phyloP scores from a whole-genome alignment of 2,113 vertebrate species.

The Coregonus clupeaformis region DNA sequence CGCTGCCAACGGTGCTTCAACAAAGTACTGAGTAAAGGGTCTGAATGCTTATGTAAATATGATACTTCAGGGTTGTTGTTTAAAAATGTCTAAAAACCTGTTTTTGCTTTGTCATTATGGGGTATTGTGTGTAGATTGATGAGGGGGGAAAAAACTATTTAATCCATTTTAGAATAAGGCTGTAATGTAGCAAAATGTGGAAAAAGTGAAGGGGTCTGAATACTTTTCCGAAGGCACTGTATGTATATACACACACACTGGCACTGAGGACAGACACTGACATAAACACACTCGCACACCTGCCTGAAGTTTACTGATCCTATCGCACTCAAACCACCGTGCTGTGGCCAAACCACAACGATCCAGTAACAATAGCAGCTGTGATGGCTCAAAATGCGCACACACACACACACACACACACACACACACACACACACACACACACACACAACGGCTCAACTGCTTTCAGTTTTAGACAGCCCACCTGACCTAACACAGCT shows the following conservation, averaged over 20 bases:
- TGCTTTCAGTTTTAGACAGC: background rate
- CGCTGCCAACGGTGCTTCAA: no score
- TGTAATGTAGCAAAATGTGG: no score
- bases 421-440: background rate
- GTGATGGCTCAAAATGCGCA: conserved; percentile 12
- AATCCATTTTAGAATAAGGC: no score
- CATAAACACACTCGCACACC: conserved; percentile 42
- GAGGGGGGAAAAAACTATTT: no score
- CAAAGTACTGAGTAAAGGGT: no score
- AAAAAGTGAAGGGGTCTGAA: no score
- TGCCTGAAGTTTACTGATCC: conserved; percentile 51
- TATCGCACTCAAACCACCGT: conserved; percentile 39
- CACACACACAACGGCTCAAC: background rate
- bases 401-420: background rate
- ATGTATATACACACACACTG: conserved; percentile 8
- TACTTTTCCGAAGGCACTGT: no score
- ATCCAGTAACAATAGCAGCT: conserved; percentile 57
- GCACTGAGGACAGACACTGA: background rate
- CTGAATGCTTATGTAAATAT: no score
- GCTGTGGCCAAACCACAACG: conserved; percentile 34
- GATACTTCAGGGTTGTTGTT: no score
- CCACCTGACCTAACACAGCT: background rate
- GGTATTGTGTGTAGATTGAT: no score
- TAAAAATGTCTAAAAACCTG: no score
- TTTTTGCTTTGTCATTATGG: no score